Evolutionary conservation across 1,140 invertebrate genomes (phyloP).

Genomic region (Leptinotarsa lineolata): DNA sequence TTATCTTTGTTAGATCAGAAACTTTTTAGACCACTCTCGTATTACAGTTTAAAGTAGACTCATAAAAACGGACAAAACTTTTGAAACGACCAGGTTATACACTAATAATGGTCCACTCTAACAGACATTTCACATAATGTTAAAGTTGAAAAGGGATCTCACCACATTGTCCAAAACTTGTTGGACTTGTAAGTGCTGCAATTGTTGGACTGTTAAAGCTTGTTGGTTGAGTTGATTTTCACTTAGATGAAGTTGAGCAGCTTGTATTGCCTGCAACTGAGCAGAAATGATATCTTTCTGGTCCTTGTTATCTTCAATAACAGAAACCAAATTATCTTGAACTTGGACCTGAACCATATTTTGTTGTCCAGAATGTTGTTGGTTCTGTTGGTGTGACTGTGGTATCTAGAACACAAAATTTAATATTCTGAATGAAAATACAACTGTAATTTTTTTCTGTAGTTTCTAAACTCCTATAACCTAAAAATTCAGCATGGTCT

Average conservation of each 20-base stretch:
- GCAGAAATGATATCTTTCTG: conserved; percentile 51
- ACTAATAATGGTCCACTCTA: too few relatives aligned
- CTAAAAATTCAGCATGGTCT: too few relatives aligned
- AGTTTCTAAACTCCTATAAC: too few relatives aligned
- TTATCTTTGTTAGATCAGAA: too few relatives aligned
- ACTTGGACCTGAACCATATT: conserved; percentile 56
- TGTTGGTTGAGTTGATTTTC: conserved; percentile 52
- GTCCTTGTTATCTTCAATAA: conserved; percentile 55
- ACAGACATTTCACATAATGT: too few relatives aligned
- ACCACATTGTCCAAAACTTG: conserved; percentile 54
- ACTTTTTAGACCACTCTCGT: too few relatives aligned
- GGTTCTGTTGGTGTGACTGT: conserved; percentile 51
- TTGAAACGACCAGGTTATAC: too few relatives aligned
- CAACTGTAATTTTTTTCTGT: too few relatives aligned
- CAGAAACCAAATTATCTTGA: conserved; percentile 55
- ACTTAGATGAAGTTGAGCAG: conserved; percentile 52
- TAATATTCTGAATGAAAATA: too few relatives aligned
- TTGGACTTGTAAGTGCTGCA: conserved; percentile 55
- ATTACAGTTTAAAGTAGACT: too few relatives aligned
- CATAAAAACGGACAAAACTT: too few relatives aligned
- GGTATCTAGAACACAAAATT: conserved; percentile 49
- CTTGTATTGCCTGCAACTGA: conserved; percentile 48
- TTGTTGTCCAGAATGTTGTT: conserved; percentile 38
- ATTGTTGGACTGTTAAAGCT: conserved; percentile 51
- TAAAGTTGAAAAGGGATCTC: neutral